Percentiles rank a stretch among this genome's conserved stretches.
Conservation (phyloP, 2,113 vertebrate species). For the Indicator indicator region DNA sequence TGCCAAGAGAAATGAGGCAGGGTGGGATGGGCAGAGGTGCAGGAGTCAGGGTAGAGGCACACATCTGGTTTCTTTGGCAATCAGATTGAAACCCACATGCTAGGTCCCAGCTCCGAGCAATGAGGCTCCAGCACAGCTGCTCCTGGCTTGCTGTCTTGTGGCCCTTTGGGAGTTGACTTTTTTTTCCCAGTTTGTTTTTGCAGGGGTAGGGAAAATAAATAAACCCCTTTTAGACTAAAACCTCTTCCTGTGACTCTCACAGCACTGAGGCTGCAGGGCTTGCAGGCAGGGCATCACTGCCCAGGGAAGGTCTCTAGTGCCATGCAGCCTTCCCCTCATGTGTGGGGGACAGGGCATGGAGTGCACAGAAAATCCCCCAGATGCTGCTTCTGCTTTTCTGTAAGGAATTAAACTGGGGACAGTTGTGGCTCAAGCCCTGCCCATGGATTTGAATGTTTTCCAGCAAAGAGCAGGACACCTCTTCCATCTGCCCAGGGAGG, state of each 20-base stretch:
- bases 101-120: not conserved
- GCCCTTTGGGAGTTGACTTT: not conserved
- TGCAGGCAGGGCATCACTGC: fast-evolving
- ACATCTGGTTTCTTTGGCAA: not conserved
- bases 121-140: fast-evolving
- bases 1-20: fast-evolving
- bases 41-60: not conserved
- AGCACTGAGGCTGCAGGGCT: not conserved
- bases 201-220: not conserved
- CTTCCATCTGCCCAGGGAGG: not conserved
- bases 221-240: not conserved
- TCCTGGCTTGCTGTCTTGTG: not conserved
- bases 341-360: not conserved
- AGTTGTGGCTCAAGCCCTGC: not conserved
- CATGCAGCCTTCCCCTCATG: not conserved
- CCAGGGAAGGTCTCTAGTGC: not conserved
- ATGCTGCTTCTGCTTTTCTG: not conserved
- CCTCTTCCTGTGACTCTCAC: not conserved
- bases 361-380: not conserved
- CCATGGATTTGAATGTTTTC: not conserved
- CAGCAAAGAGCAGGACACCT: not conserved
- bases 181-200: not conserved
- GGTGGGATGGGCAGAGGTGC: not conserved
- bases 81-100: fast-evolving
- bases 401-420: not conserved